Base-by-base conservation (phyloP, 1,140 invertebrate genomes). In the Hylaeus anthracinus region DNA sequence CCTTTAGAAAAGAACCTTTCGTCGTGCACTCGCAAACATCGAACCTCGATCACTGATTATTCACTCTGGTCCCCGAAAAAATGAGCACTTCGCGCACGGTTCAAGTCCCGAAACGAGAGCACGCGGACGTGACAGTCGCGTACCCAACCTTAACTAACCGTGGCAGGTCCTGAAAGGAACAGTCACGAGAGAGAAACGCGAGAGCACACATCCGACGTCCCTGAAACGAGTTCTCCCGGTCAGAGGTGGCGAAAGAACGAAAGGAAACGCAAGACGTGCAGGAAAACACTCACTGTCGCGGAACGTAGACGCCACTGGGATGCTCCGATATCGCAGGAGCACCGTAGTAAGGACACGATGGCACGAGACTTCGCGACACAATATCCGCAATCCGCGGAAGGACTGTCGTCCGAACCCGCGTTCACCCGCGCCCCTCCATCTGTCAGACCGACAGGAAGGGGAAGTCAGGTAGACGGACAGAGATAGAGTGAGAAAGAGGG, bases 341-440 rank as follows among this genome's bases (percentile, higher is more conserved):
- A 67, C 60, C 14, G 39, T 5, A n/a, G 10, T 48, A 72, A 56
- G 63, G 55, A 79, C 64, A 72, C 63, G 56, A 66, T 51, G 26
- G n/a, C 78, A 61, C 75, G 56, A 73, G 45, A n/a, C 76, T 79
- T 73, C 26, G 43, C 81, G 61, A 83, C 84, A 82, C 85, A 79
- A 87, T 86, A 89, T 90, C 89, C 89, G 86, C 88, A 78, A 88
- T 90, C 86, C 88, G 82, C 87, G 83, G 88, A 85, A 90, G 86
- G 88, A 90, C 89, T 89, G 89, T 87, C 87, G 79, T 78, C 69
- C 70, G 72, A 72, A 26, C 26, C 61, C 66, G 79, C 82, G 76
- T 60, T 88, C 75, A 45, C 77, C 78, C 80, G 66, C 78, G 65
- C 79, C 88, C 79, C 84, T 55, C 86, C 82, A 78, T 64, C 76